Conservation (phyloP, 2,113 vertebrate genomes). For the Carlito syrichta region DNA sequence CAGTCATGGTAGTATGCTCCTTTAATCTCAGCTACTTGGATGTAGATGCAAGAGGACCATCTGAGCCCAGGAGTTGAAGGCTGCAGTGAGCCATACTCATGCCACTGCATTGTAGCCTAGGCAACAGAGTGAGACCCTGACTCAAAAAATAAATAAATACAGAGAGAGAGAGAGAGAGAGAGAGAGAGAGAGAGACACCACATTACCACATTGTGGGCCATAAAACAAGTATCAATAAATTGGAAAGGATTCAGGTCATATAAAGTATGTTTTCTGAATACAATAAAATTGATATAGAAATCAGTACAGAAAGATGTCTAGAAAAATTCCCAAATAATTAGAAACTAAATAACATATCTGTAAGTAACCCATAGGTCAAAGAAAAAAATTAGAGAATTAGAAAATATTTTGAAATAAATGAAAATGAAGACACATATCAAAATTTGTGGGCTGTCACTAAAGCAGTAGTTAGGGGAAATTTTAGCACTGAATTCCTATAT, state of each 20-base stretch:
- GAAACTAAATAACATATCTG: not conserved
- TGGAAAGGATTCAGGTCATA: not conserved
- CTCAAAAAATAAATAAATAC: too few relatives aligned
- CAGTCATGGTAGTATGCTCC: too few relatives aligned
- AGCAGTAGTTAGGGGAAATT: not conserved
- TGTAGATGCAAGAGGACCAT: too few relatives aligned
- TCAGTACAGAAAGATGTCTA: not conserved
- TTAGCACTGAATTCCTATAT: not conserved
- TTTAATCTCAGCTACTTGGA: too few relatives aligned
- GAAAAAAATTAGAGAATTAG: not conserved
- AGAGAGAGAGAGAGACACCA: too few relatives aligned
- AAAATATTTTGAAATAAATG: not conserved
- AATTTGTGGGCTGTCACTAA: not conserved
- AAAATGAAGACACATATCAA: not conserved
- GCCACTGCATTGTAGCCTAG: too few relatives aligned
- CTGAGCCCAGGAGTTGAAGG: too few relatives aligned
- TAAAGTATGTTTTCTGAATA: slow-evolving; percentile 17
- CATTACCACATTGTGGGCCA: too few relatives aligned
- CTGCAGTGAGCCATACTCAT: too few relatives aligned
- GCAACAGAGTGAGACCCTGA: too few relatives aligned
- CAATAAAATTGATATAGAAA: not conserved
- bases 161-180: too few relatives aligned
- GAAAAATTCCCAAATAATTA: not conserved
- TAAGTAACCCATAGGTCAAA: not conserved
- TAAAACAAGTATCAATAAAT: not conserved